These are phyloP conservation scores for Amphibalanus amphitrite DNA, from an alignment of 1,140 invertebrate species.

Conservation along the genomic window DNA sequence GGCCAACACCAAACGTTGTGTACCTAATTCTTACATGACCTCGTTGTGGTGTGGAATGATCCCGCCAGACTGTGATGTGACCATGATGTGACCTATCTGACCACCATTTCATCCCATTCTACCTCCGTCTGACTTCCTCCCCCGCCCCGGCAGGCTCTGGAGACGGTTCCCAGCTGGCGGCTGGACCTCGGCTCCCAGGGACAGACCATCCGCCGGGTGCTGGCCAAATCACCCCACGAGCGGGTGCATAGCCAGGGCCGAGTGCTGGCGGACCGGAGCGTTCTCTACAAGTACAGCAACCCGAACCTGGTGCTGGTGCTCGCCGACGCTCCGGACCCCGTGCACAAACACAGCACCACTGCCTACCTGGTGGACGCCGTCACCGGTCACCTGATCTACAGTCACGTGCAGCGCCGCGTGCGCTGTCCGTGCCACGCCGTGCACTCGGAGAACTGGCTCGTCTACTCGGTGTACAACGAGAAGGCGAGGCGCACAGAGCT, in stretches of 20 bases:
- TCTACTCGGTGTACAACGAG: conserved; percentile 88
- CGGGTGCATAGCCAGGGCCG: conserved; percentile 88
- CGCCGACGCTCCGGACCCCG: conserved; percentile 4
- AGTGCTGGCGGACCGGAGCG: conserved; percentile 83
- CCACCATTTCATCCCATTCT: too few relatives aligned
- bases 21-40: too few relatives aligned
- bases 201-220: conserved; percentile 47
- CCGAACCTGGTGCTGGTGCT: conserved; percentile 77
- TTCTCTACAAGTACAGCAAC: conserved; percentile 97
- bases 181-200: too few relatives aligned
- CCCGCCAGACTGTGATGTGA: too few relatives aligned
- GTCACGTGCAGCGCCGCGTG: conserved; percentile 30
- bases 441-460: conserved; percentile 93
- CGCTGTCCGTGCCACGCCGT: conserved; percentile 69
- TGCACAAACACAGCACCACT: conserved; percentile 50
- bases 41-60: too few relatives aligned
- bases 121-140: too few relatives aligned
- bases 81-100: too few relatives aligned
- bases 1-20: too few relatives aligned
- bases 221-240: conserved; percentile 54
- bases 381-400: conserved; percentile 45
- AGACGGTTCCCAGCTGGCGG: too few relatives aligned
- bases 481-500: conserved; percentile 81
- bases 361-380: conserved; percentile 80
- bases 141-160: too few relatives aligned